Percentiles rank a stretch among this genome's conserved stretches.
Evolutionary conservation across 2,113 vertebrate species (phyloP).

Genomic region (Galeopterus variegatus): DNA sequence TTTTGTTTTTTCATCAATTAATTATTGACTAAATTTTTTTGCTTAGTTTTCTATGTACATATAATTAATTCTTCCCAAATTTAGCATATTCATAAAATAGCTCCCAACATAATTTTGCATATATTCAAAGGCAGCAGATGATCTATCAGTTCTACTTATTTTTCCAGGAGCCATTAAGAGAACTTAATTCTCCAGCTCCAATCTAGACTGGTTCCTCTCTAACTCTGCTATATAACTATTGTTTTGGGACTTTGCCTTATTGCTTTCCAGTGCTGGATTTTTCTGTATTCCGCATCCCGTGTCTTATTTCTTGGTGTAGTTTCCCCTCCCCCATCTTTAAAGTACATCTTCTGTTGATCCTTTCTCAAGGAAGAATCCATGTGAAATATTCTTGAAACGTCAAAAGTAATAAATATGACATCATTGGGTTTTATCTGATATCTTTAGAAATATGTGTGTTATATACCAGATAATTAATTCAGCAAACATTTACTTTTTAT

Average conservation of each 20-base stretch:
- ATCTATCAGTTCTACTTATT: background rate
- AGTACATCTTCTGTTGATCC: background rate
- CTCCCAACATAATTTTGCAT: background rate
- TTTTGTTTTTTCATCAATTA: background rate
- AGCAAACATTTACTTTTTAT: too few species aligned
- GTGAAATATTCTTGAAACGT: background rate
- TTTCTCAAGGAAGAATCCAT: background rate
- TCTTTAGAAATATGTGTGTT: too few species aligned
- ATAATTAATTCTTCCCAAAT: background rate
- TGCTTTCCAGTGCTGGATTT: background rate
- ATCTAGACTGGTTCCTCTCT: background rate
- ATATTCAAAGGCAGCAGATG: background rate
- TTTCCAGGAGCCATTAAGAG: background rate
- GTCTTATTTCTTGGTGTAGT: background rate
- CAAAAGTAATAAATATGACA: too few species aligned
- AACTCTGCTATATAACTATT: background rate
- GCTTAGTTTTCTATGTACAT: background rate
- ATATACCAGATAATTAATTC: too few species aligned
- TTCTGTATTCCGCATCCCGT: background rate
- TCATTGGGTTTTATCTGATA: too few species aligned
- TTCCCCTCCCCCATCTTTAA: background rate
- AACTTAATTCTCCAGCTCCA: background rate
- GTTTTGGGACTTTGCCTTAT: background rate
- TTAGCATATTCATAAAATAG: background rate
- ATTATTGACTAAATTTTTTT: background rate